Evolutionary conservation across 2,113 vertebrate genomes (phyloP).

Genomic region (Eclectus roratus): DNA sequence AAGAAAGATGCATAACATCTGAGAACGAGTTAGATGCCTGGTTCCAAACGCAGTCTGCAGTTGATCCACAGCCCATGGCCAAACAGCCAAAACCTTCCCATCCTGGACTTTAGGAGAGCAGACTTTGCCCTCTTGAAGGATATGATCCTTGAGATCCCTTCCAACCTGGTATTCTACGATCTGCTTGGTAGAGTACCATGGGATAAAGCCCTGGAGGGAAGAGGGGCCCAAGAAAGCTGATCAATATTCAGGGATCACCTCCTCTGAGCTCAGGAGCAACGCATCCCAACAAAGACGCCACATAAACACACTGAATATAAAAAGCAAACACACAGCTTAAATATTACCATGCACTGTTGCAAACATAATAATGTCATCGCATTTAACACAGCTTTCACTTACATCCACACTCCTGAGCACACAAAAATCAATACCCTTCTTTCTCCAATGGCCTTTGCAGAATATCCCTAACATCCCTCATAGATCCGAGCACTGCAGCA

Average conservation of each 20-base stretch:
- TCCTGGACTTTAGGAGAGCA: background rate
- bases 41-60: background rate
- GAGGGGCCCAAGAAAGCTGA: background rate
- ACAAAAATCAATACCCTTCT: background rate
- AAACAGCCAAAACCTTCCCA: background rate
- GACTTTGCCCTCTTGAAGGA: background rate
- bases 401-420: background rate
- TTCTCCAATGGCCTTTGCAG: background rate
- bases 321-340: background rate
- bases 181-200: background rate
- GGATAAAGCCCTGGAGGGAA: background rate
- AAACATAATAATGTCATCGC: background rate
- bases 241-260: background rate
- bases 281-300: background rate
- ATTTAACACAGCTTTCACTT: background rate
- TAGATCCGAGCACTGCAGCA: background rate
- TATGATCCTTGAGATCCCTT: background rate
- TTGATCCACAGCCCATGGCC: background rate
- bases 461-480: background rate
- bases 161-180: background rate
- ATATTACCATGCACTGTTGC: background rate
- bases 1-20: background rate
- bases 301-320: background rate
- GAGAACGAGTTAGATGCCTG: background rate
- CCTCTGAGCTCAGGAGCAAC: background rate